phyloP scores from a whole-genome alignment of 2,888 invertebrate species.

The Schizotus pectinicornis region DNA sequence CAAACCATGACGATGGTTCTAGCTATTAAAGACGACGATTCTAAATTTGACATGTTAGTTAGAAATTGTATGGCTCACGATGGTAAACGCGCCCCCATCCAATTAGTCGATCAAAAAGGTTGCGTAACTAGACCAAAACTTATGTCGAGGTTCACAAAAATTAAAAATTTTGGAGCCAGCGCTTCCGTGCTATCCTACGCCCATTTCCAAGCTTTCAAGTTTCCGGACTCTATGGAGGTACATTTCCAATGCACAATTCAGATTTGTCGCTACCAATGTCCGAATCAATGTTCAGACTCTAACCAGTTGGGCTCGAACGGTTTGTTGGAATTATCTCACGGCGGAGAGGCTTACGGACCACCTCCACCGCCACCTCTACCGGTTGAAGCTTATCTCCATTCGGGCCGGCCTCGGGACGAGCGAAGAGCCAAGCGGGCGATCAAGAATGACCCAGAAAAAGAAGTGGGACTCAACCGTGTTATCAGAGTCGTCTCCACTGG shows the following conservation, averaged over 20 bases:
- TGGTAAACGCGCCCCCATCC: constrained; percentile 91
- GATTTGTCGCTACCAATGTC: constrained; percentile 91
- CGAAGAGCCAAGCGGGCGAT: constrained; percentile 71
- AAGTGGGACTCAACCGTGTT: constrained; percentile 87
- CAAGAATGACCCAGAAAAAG: constrained; percentile 68
- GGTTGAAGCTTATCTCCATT: constrained; percentile 69
- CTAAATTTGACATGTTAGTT: constrained; percentile 94
- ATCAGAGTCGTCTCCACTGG: constrained; percentile 92
- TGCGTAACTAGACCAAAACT: constrained; percentile 91
- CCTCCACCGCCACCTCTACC: constrained; percentile 68
- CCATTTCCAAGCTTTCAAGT: constrained; percentile 94
- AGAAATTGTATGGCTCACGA: constrained; percentile 94
- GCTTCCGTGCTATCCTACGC: constrained; percentile 92
- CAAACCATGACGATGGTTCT: constrained; percentile 97
- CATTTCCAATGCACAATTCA: constrained; percentile 96
- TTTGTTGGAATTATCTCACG: constrained; percentile 50
- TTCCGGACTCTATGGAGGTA: constrained; percentile 96
- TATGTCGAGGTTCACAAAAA: constrained; percentile 93
- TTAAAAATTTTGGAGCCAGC: constrained; percentile 92
- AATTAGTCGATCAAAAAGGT: constrained; percentile 89
- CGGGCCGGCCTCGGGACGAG: constrained; percentile 75
- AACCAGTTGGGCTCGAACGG: constrained; percentile 36
- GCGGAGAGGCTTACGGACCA: constrained; percentile 71
- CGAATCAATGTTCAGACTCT: constrained; percentile 84
- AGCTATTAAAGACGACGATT: constrained; percentile 93